A percentile compares a stretch with the other conserved stretches of the same genome.
phyloP scores from a whole-genome alignment of 2,888 invertebrate species.

The Conus canariensis region DNA sequence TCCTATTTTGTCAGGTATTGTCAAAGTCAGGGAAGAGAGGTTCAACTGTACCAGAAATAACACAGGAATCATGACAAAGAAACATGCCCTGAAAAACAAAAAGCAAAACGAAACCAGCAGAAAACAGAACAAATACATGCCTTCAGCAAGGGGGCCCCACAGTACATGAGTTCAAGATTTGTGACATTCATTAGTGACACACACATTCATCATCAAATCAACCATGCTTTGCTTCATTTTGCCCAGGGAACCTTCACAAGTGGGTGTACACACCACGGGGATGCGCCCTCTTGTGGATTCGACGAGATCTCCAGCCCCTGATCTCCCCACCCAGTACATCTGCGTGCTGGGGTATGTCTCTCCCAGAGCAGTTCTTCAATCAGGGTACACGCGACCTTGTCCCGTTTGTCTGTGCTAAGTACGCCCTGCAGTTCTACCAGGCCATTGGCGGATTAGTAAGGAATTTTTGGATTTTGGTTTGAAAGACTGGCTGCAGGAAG shows the following conservation, averaged over 20 bases:
- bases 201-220: no score
- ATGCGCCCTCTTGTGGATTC: conserved; percentile 70
- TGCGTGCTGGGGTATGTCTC: conserved; percentile 50
- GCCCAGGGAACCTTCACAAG: conserved; percentile 73
- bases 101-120: no score
- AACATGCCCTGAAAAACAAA: background rate
- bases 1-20: no score
- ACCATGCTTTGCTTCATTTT: no score
- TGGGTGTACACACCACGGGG: conserved; percentile 73
- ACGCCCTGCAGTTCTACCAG: conserved; percentile 61
- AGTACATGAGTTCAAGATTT: no score
- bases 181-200: no score
- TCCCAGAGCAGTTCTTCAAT: conserved; percentile 58
- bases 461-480: background rate
- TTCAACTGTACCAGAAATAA: no score
- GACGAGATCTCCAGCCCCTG: conserved; percentile 56
- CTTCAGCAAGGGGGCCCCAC: no score
- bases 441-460: conserved; percentile 64
- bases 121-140: no score
- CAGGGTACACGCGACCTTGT: conserved; percentile 63
- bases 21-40: no score
- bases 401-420: conserved; percentile 52
- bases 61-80: no score
- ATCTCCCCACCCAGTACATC: conserved; percentile 62
- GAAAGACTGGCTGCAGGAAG: no score